phyloP scores from a whole-genome alignment of 2,113 vertebrate species.

The Xiphophorus maculatus region DNA sequence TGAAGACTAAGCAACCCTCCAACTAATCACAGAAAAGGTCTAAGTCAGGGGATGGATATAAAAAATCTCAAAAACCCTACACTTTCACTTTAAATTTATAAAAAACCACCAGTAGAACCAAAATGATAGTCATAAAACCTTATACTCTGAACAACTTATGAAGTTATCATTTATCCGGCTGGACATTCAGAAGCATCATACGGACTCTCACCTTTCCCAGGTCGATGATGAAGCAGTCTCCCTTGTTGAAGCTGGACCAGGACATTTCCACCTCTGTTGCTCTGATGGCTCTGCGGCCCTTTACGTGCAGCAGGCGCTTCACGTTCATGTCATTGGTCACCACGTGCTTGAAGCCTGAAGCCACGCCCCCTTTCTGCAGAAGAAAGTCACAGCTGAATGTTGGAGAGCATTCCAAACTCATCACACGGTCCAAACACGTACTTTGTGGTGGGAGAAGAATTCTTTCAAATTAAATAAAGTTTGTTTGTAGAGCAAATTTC shows the following conservation, averaged over 20 bases:
- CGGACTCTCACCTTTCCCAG: slow-evolving; percentile 62
- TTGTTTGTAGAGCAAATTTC: no score
- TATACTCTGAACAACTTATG: no score
- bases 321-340: slow-evolving; percentile 68
- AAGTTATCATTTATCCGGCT: neutral
- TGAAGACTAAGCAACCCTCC: no score
- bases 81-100: no score
- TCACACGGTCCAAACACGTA: neutral
- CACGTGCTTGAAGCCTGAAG: slow-evolving; percentile 81
- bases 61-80: no score
- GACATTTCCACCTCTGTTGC: slow-evolving; percentile 76
- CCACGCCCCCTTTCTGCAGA: slow-evolving; percentile 80
- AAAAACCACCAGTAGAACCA: neutral
- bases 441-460: slow-evolving; percentile 4
- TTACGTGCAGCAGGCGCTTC: slow-evolving; percentile 79
- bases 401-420: neutral
- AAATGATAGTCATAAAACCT: neutral
- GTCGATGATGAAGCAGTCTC: slow-evolving; percentile 84
- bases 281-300: slow-evolving; percentile 80
- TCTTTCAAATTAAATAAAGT: neutral
- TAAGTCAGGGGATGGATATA: no score
- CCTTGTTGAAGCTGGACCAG: slow-evolving; percentile 81
- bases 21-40: no score
- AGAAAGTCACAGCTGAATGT: neutral
- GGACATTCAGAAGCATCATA: neutral